Percentiles rank a stretch among this genome's conserved stretches.
phyloP scores from a whole-genome alignment of 2,113 vertebrate species.

The Choloepus hoffmanni region DNA sequence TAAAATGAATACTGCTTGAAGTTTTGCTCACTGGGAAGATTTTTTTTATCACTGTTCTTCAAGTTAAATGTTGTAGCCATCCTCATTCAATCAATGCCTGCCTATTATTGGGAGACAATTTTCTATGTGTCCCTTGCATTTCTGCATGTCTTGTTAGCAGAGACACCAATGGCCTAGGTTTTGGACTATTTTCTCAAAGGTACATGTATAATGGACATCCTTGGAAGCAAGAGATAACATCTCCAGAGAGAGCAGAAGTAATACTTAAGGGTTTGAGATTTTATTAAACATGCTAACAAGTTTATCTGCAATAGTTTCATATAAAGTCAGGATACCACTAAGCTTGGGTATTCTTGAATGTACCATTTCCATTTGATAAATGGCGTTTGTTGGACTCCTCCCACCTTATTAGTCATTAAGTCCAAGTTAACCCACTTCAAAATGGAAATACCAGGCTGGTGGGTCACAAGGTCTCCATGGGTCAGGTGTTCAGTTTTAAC shows the following conservation, averaged over 20 bases:
- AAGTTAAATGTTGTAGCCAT: neutral
- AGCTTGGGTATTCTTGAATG: neutral
- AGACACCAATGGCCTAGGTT: neutral
- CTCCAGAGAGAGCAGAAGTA: neutral
- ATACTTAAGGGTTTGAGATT: neutral
- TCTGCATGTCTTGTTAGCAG: neutral
- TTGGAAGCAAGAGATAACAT: neutral
- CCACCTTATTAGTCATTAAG: neutral
- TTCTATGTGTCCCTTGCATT: neutral
- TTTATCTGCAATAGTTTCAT: neutral
- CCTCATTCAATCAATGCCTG: neutral
- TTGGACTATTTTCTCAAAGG: neutral
- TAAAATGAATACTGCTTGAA: neutral
- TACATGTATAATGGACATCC: neutral
- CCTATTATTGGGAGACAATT: neutral
- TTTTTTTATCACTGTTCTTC: neutral
- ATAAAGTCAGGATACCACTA: neutral
- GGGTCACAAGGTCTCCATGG: neutral
- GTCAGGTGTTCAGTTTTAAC: neutral
- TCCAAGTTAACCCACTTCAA: neutral
- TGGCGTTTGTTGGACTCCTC: neutral
- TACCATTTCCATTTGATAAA: neutral
- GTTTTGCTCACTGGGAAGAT: neutral
- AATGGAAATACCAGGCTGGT: neutral
- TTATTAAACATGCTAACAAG: neutral